Conservation (phyloP, 2,888 invertebrate species). For the Rotaria magnacalcarata region DNA sequence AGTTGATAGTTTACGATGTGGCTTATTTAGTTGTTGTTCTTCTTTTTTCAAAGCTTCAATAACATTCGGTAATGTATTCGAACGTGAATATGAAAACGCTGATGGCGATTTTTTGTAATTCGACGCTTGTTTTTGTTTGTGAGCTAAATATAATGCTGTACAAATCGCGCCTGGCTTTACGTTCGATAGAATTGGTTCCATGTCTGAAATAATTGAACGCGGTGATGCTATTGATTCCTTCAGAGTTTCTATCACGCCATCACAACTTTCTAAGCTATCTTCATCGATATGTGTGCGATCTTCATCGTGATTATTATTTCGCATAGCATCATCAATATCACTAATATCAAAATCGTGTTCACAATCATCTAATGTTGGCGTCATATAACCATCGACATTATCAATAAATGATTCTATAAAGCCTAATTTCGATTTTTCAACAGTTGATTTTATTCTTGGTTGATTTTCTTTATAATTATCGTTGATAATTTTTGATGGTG, state of each 20-base stretch:
- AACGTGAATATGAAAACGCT: background rate
- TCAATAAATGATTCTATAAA: constrained; percentile 24
- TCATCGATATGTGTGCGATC: background rate
- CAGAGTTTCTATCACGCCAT: background rate
- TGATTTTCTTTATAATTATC: background rate
- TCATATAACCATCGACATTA: constrained; percentile 1
- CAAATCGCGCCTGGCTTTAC: background rate
- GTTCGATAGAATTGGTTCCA: background rate
- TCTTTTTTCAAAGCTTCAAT: background rate
- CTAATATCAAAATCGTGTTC: constrained; percentile 15
- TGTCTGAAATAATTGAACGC: background rate
- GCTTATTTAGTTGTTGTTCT: background rate
- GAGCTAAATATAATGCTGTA: constrained; percentile 16
- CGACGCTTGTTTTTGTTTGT: background rate
- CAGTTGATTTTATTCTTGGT: background rate
- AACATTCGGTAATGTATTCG: background rate
- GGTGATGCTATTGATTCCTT: background rate
- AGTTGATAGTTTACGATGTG: no score
- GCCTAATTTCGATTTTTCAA: background rate
- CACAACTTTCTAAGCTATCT: constrained; percentile 33
- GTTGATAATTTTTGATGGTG: background rate
- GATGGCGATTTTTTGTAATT: background rate
- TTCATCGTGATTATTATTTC: background rate
- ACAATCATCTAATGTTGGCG: background rate
- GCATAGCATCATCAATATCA: constrained; percentile 17